phyloP scores from a whole-genome alignment of 2,113 vertebrate species.

The Oceanites oceanicus region DNA sequence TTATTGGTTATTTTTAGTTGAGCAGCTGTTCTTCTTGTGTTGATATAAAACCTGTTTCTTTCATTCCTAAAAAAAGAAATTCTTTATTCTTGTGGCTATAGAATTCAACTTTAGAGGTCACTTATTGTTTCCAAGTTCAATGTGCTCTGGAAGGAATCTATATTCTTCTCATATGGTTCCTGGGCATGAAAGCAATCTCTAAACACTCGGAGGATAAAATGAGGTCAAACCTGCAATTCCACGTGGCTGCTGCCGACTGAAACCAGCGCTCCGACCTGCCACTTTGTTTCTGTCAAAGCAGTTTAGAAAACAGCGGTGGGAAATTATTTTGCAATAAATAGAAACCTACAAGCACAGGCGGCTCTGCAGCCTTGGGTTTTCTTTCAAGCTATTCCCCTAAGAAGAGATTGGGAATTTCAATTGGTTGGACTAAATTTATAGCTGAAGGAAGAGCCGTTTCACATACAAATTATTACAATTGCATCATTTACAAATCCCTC shows the following conservation, averaged over 20 bases:
- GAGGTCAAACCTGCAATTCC: slow-evolving; percentile 72
- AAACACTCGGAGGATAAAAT: slow-evolving; percentile 69
- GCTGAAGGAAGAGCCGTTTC: neutral
- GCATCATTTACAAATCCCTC: neutral
- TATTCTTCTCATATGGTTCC: slow-evolving; percentile 63
- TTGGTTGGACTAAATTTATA: neutral
- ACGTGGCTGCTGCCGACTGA: neutral
- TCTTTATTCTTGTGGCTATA: neutral
- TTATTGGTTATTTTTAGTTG: slow-evolving; percentile 56
- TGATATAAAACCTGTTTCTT: slow-evolving; percentile 36
- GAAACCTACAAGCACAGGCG: neutral
- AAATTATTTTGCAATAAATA: slow-evolving; percentile 45
- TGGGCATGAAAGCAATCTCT: slow-evolving; percentile 71
- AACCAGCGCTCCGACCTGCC: neutral
- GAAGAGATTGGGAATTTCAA: slow-evolving; percentile 2
- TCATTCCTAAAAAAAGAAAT: neutral
- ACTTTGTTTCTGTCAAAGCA: slow-evolving; percentile 54
- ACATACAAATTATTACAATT: neutral
- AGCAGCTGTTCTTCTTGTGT: slow-evolving; percentile 44
- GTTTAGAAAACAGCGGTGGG: slow-evolving; percentile 47
- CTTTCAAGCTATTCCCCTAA: neutral
- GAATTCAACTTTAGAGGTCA: slow-evolving; percentile 60
- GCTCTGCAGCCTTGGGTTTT: slow-evolving; percentile 1
- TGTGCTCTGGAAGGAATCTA: slow-evolving; percentile 62
- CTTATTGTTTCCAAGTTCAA: slow-evolving; percentile 56